Conservation (phyloP, 2,888 invertebrate genomes). For the Liopterus haemorrhoidalis region DNA sequence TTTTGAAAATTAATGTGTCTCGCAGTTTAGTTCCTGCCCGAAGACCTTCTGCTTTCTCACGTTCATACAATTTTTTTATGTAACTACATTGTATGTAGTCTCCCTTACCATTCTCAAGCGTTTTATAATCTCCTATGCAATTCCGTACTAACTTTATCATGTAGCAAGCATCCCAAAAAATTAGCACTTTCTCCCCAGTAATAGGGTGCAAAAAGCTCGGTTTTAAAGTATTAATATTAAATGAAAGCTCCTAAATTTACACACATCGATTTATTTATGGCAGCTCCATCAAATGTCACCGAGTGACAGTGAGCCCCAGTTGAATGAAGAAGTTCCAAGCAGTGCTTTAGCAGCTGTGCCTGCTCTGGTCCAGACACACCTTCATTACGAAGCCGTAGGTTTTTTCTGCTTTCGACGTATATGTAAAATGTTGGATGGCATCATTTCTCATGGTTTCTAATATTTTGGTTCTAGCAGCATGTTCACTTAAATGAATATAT, state of each 20-base stretch:
- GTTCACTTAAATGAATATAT: too few species aligned
- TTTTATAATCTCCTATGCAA: slow-evolving; percentile 1
- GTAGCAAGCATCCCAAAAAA: slow-evolving; percentile 5
- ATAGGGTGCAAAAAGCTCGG: slow-evolving; percentile 1
- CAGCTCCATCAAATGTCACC: slow-evolving; percentile 8
- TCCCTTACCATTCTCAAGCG: neutral
- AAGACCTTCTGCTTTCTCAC: too few species aligned
- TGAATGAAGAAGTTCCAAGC: neutral
- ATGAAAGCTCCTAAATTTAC: slow-evolving; percentile 5
- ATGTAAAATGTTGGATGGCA: too few species aligned
- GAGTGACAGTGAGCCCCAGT: slow-evolving; percentile 6
- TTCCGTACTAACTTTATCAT: slow-evolving; percentile 8
- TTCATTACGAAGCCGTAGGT: too few species aligned
- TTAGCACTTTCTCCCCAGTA: neutral
- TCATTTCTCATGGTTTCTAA: too few species aligned
- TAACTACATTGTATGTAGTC: too few species aligned
- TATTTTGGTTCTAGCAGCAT: too few species aligned
- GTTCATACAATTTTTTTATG: too few species aligned
- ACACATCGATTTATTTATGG: slow-evolving; percentile 7
- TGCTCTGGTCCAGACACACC: neutral
- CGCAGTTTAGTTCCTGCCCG: too few species aligned
- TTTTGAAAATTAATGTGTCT: too few species aligned
- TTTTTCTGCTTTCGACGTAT: too few species aligned
- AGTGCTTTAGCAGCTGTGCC: neutral
- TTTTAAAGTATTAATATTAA: neutral